Evolutionary conservation across 1,140 invertebrate genomes (phyloP), one percentile per base, ranked within the genome.

Genomic region (Drosophila repletoides): DNA sequence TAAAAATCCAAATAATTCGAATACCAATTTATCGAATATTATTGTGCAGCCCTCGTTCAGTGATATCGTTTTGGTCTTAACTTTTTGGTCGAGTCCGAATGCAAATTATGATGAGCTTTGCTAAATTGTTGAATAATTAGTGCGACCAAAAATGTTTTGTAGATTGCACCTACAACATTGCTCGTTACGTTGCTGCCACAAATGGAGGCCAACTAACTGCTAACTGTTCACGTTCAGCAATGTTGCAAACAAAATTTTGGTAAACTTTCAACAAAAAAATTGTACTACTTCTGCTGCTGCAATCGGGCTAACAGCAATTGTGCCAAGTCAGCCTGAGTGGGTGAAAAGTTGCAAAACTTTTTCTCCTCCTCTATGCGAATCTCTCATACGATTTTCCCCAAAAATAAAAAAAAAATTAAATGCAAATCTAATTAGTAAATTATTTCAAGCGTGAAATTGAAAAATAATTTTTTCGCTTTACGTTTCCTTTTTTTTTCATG

Each of bases 381-480:
- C 17, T 24, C 51, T 22, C 67, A 77, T 70, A 68, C 60, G 75
- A 66, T 67, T 40, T 79, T 53, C 80, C 74, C 31, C 41, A 55
- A n/a, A 40, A 40, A 5, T 14, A 40, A 40, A 40, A 40, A 76
- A 81, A 80, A 83, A 79, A 79, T 80, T 80, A 86, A 68, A 87
- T 88, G 83, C 72, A 88, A 88, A 88, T 88, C 83, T 88, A 88
- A 88, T 88, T 88, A 88, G 83, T 88, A 88, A 88, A 88, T 67
- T 88, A 88, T 88, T 88, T 83, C 83, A 88, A 79, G 83, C 83
- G 84, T 88, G 83, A 88, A 88, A 88, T 88, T 88, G 83, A 83
- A 79, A 88, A 83, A 88, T 79, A 66, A 86, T 80, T 86, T 77
- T 83, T 72, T 72, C 33, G 24, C 46, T 34, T 33, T 33, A 41